Evolutionary conservation across 1,140 invertebrate genomes (phyloP).

Genomic region (Papilio dardanus): DNA sequence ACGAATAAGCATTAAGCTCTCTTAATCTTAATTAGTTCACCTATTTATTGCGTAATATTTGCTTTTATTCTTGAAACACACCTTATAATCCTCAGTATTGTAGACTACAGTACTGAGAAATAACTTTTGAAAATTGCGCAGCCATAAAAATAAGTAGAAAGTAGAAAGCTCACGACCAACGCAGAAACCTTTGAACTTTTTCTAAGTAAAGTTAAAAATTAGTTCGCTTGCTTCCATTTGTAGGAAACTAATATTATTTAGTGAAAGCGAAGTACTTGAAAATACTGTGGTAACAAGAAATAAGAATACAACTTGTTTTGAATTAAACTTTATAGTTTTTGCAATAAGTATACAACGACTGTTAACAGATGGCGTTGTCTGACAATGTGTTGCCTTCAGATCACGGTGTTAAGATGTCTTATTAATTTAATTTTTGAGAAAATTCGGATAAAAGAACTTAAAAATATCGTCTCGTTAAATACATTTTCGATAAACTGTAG

Average conservation of each 20-base stretch:
- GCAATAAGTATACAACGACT: background rate
- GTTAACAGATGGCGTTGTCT: background rate
- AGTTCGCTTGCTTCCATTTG: background rate
- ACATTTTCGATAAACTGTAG: background rate
- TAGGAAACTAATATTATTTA: background rate
- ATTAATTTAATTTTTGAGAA: background rate
- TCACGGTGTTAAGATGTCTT: background rate
- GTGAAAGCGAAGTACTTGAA: background rate
- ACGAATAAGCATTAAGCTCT: background rate
- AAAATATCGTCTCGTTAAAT: no score
- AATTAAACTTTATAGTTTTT: background rate
- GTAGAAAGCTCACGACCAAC: background rate
- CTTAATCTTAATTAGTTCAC: background rate
- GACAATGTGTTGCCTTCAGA: background rate
- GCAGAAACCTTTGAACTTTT: constrained; percentile 9
- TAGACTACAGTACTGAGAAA: background rate
- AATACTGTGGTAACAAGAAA: background rate
- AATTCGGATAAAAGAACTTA: no score
- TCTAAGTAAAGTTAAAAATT: constrained; percentile 14
- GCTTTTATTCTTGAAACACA: background rate
- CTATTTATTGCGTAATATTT: background rate
- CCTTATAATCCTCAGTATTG: background rate
- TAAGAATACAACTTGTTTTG: background rate
- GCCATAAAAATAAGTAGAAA: constrained; percentile 18
- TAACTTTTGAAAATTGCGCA: constrained; percentile 11